Base-by-base conservation (phyloP, 1,140 invertebrate genomes). In the Medauroidea extradentata region DNA sequence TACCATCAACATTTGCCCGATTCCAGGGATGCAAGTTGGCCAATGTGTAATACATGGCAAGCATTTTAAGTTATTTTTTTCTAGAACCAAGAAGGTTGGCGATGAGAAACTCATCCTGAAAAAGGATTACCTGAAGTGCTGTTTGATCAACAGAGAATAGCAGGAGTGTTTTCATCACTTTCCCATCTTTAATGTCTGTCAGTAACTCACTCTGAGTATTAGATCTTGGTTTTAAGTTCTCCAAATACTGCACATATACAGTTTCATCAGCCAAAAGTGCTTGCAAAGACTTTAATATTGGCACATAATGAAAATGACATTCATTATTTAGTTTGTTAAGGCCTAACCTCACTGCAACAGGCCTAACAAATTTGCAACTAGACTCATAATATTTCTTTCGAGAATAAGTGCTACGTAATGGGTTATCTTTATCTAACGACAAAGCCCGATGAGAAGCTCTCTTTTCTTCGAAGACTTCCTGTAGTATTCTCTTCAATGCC, bases 11-110 rank as follows among this genome's bases (percentile, higher is more conserved):
- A 14, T 27, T 16, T 16, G 53, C 14, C 7, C 53, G 53, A 44
- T 21, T 54, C 53, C 53, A 54, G 16, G 39, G 27, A 14, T 49
- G 53, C 42, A 54, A 41, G 41, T 54, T 54, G 53, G 14, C 53
- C 39, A 54, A 51, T 51, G 41, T 51, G 24, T 51, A 54, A 23
- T 54, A 54, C 13, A 38, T n/a, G 11, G 13, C 53, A 13, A 41
- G 16, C 25, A 54, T 27, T 43, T 54, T 54, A 13, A 38, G 2
- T 14, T 38, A 13, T 38, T 39, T 23, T 46, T 46, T 46, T 4
- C 44, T 46, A 7, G 44, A 46, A 13, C 44, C 44, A 1, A 54
- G 53, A 23, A 23, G 53, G n/a, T 54, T 54, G 21, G 39, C 53
- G 14, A 54, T 23, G 1, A 38, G 25, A 18, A 54, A 38, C 14